phyloP scores from a whole-genome alignment of 1,140 invertebrate species.

The Metaphire vulgaris region DNA sequence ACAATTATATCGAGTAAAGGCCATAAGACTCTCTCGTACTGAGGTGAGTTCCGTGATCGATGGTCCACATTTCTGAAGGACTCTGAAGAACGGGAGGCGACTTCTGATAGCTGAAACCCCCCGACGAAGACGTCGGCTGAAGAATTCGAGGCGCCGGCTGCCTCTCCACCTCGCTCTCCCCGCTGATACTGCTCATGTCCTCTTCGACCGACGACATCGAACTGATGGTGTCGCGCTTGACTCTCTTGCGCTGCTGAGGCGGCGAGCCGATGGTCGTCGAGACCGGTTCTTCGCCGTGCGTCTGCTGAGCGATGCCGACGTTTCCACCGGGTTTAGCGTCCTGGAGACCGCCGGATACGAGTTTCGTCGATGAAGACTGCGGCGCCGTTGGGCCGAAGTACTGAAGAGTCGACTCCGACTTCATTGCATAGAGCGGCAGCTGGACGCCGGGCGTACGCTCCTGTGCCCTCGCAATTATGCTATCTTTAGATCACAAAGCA shows the following conservation, averaged over 20 bases:
- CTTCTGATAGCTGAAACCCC: not conserved
- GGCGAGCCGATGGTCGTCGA: conserved; percentile 34
- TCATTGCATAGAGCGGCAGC: not conserved
- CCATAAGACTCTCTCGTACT: too few relatives aligned
- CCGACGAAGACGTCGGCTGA: not conserved
- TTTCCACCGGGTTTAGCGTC: not conserved
- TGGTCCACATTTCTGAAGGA: not conserved
- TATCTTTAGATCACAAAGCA: too few relatives aligned
- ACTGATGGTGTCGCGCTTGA: conserved; percentile 52
- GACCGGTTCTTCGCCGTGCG: not conserved
- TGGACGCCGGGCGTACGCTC: not conserved
- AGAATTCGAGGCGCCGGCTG: not conserved
- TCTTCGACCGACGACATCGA: conserved; percentile 59
- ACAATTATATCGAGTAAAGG: too few relatives aligned
- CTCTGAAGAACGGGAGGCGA: not conserved
- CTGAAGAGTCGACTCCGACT: not conserved
- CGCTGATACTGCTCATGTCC: conserved; percentile 51
- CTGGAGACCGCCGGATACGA: not conserved
- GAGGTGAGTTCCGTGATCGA: not conserved
- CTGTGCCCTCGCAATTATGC: too few relatives aligned
- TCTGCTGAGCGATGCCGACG: not conserved
- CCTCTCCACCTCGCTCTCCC: conserved; percentile 48
- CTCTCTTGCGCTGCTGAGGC: conserved; percentile 55
- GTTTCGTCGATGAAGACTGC: not conserved
- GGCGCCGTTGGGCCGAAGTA: not conserved